These are phyloP conservation scores for Noctua comes DNA, from an alignment of 2,888 invertebrate species.

Conservation along the genomic window DNA sequence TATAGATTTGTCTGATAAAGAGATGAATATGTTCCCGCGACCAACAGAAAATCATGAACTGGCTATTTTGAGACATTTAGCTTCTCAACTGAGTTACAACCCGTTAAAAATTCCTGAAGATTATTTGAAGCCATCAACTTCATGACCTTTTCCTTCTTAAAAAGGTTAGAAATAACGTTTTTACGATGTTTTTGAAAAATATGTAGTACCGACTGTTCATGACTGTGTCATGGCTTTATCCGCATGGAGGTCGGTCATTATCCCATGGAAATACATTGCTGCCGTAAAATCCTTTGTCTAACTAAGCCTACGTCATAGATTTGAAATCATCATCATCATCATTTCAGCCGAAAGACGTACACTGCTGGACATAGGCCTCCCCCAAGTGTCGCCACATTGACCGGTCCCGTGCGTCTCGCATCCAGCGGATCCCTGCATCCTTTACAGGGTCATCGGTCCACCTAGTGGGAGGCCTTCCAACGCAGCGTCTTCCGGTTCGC, in stretches of 20 bases:
- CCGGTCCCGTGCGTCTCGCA: too few species aligned
- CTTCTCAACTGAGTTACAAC: constrained; percentile 78
- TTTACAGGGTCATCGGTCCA: too few species aligned
- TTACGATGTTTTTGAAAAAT: neutral
- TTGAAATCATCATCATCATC: too few species aligned
- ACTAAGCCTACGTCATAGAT: neutral
- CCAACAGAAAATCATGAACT: constrained; percentile 74
- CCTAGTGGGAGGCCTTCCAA: too few species aligned
- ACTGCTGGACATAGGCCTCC: too few species aligned
- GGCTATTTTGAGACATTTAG: constrained; percentile 73
- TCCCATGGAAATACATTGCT: neutral
- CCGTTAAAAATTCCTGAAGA: constrained; percentile 79
- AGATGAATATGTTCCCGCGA: constrained; percentile 68
- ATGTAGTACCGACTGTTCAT: neutral
- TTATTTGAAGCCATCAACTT: constrained; percentile 23
- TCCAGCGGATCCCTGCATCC: too few species aligned
- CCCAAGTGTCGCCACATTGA: too few species aligned
- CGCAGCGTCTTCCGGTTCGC: too few species aligned
- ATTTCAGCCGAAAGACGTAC: too few species aligned
- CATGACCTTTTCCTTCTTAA: neutral
- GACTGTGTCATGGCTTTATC: neutral
- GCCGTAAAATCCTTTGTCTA: neutral
- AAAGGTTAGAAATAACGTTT: neutral
- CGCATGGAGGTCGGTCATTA: neutral
- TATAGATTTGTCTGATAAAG: constrained; percentile 71